These are phyloP conservation scores for Protobothrops flavoviridis DNA, from an alignment of 2,113 vertebrate species.

Conservation along the genomic window DNA sequence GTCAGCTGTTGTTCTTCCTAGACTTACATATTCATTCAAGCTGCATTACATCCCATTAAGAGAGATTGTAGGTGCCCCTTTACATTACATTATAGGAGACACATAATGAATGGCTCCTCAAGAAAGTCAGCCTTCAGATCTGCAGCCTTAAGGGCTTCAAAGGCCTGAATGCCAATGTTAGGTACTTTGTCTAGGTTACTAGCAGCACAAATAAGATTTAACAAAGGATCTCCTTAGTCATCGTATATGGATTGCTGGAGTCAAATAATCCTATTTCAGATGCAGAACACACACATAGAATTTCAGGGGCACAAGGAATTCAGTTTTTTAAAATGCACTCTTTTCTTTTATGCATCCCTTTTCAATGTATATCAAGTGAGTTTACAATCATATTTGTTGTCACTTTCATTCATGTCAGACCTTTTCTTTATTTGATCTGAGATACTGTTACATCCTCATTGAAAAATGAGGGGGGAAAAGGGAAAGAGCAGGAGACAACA, in stretches of 20 bases:
- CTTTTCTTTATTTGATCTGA: constrained; percentile 76
- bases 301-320: constrained; percentile 32
- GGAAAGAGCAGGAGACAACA: constrained; percentile 46
- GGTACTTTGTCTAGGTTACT: constrained; percentile 70
- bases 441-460: constrained; percentile 73
- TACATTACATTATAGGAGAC: constrained; percentile 23
- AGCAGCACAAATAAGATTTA: constrained; percentile 55
- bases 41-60: background rate
- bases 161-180: constrained; percentile 49
- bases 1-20: background rate
- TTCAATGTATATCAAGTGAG: constrained; percentile 74
- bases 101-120: constrained; percentile 16
- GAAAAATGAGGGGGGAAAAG: constrained; percentile 46
- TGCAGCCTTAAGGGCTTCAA: constrained; percentile 35
- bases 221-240: constrained; percentile 66
- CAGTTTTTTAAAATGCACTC: constrained; percentile 56
- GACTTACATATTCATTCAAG: constrained; percentile 6
- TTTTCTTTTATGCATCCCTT: constrained; percentile 65
- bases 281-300: constrained; percentile 38
- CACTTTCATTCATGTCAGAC: constrained; percentile 78
- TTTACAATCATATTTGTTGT: constrained; percentile 79
- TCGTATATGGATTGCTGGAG: constrained; percentile 64
- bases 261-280: constrained; percentile 63
- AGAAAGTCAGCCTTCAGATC: constrained; percentile 44
- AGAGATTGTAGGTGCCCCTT: constrained; percentile 23